Base-by-base conservation (phyloP, 2,888 invertebrate genomes). In the Nomada flava region DNA sequence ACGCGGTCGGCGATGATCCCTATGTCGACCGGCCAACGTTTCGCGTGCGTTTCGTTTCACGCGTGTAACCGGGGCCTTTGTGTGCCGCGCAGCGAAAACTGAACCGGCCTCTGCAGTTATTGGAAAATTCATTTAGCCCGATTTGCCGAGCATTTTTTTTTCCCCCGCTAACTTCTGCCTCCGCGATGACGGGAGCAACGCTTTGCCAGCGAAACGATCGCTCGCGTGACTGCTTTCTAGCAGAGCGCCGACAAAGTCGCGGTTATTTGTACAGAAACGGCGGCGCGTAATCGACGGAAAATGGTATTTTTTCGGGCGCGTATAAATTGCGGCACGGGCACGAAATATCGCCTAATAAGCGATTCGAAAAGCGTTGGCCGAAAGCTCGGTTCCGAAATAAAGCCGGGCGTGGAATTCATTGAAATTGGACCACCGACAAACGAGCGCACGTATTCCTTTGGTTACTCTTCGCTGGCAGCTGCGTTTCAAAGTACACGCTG, bases 81-180 rank as follows among this genome's bases (percentile, higher is more conserved):
- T 36, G 13, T 2, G 29, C 18, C 36, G 20, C 26, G 2, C 13
- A n/a, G 63, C 2, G 53, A n/a, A 72, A 72, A 72, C 53, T 23
- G 53, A 53, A 42, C 29, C 18, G 1, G 29, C 7, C 29, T 72
- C 57, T 26, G 47, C 55, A 47, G 26, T 5, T 55, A 57, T 72
- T 20, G 55, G 20, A 57, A 53, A 47, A 64, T 73, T 64, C 64
- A 55, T 64, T 73, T 57, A 44, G 23, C 44, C 3, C 44, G 57
- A 69, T 69, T 69, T 57, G 7, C 11, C 18, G 53, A 26, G 26
- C 68, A 15, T 13, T 44, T 13, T 65, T 36, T 53, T 52, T 13
- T 9, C 15, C 9, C 20, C 7, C 15, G 3, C 15, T 2, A 29
- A 47, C 20, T 47, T 20, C 15, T 57, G 1, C n/a, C 10, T 20